These are phyloP conservation scores for Crematogaster levior DNA, from an alignment of 2,888 invertebrate genomes.

Conservation along the genomic window DNA sequence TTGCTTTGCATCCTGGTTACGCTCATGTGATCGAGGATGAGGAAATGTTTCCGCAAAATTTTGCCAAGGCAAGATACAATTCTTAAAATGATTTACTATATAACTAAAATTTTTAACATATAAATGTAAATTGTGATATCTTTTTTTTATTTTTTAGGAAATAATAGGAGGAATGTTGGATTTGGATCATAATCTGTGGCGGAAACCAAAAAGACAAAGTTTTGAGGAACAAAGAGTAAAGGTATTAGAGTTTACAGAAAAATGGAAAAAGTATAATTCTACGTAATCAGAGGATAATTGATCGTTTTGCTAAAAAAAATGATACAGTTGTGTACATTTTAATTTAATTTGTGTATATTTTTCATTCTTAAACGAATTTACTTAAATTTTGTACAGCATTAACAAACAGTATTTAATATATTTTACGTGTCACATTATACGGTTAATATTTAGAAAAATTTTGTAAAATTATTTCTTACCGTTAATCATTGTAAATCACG, in stretches of 20 bases:
- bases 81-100: neutral
- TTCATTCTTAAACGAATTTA: neutral
- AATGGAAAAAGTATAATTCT: slow-evolving; percentile 90
- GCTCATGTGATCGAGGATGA: slow-evolving; percentile 99
- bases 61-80: slow-evolving; percentile 91
- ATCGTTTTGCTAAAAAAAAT: neutral
- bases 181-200: slow-evolving; percentile 94
- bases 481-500: neutral
- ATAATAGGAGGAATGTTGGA: slow-evolving; percentile 98
- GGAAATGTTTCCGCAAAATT: slow-evolving; percentile 93
- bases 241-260: slow-evolving; percentile 90
- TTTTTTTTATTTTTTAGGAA: slow-evolving; percentile 87
- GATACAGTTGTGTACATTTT: too few relatives aligned
- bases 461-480: neutral
- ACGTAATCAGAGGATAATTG: neutral
- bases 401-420: neutral
- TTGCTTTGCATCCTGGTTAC: slow-evolving; percentile 96
- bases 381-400: neutral
- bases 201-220: slow-evolving; percentile 92
- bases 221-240: slow-evolving; percentile 92
- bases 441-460: neutral
- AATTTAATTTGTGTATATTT: neutral
- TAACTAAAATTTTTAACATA: neutral
- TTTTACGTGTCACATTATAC: neutral
- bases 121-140: neutral